A percentile compares a stretch with the other conserved stretches of the same genome.
Conservation (phyloP, 1,140 invertebrate genomes). For the Tetranychus cinnabarinus region DNA sequence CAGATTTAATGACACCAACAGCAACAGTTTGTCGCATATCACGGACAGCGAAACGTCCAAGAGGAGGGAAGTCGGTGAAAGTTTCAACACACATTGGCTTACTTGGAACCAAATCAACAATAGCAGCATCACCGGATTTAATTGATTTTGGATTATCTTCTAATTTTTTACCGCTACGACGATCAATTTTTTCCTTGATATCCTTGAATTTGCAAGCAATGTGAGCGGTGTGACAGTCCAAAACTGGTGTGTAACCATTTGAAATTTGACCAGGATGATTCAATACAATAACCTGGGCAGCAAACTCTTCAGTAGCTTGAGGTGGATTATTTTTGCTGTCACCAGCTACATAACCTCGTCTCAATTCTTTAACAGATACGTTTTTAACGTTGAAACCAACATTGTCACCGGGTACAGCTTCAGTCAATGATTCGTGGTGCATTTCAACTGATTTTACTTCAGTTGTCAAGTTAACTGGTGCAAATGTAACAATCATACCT, state of each 20-base stretch:
- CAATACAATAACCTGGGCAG: conserved; percentile 29
- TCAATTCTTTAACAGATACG: conserved; percentile 32
- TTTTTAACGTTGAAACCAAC: conserved; percentile 36
- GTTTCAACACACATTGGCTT: conserved; percentile 34
- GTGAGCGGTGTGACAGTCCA: conserved; percentile 33
- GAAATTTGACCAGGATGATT: conserved; percentile 31
- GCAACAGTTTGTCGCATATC: conserved; percentile 38
- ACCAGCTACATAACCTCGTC: conserved; percentile 28
- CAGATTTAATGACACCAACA: conserved; percentile 32
- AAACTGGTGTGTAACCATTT: conserved; percentile 29
- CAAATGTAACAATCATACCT: conserved; percentile 31
- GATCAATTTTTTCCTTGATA: conserved; percentile 92
- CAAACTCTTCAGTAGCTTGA: conserved; percentile 23
- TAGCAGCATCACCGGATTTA: conserved; percentile 31
- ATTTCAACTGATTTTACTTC: conserved; percentile 36
- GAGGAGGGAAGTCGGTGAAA: conserved; percentile 31
- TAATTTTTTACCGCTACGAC: conserved; percentile 53
- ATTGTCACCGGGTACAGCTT: conserved; percentile 31
- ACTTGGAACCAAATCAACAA: conserved; percentile 26
- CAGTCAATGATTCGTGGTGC: conserved; percentile 29
- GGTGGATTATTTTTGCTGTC: conserved; percentile 32
- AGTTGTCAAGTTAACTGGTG: conserved; percentile 27
- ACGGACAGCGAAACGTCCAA: conserved; percentile 36
- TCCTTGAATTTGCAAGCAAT: conserved; percentile 45
- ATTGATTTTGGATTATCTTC: conserved; percentile 24